A percentile compares a stretch with the other conserved stretches of the same genome.
Conservation (phyloP, 2,113 vertebrate species). For the Sardina pilchardus region DNA sequence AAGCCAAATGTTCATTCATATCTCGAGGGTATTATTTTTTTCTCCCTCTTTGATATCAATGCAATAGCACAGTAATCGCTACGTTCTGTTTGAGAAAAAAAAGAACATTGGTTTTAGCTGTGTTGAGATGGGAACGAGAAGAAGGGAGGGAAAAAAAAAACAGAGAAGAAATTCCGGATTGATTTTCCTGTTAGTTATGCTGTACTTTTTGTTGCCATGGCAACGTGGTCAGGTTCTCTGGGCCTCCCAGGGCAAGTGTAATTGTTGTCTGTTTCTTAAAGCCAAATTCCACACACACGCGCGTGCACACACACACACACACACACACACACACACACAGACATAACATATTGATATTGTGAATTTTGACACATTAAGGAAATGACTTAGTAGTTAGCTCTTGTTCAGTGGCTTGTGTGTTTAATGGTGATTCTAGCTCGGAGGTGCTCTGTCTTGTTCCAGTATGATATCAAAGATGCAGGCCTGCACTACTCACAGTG, state of each 20-base stretch:
- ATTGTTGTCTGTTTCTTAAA: constrained; percentile 75
- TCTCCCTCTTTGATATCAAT: not conserved
- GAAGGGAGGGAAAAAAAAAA: constrained; percentile 50
- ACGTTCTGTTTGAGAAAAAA: not conserved
- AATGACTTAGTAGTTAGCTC: too few species aligned
- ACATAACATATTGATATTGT: too few species aligned
- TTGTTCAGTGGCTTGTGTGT: too few species aligned
- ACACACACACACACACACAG: constrained; percentile 24
- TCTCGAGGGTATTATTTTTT: not conserved
- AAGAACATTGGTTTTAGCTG: not conserved
- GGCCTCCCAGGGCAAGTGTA: constrained; percentile 79
- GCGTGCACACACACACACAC: constrained; percentile 30
- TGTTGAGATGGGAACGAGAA: constrained; percentile 28
- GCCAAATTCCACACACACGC: constrained; percentile 57
- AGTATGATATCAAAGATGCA: not conserved
- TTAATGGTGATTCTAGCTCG: too few species aligned
- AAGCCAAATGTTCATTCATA: not conserved
- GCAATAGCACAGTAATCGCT: not conserved
- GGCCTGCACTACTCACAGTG: not conserved
- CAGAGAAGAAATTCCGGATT: constrained; percentile 71
- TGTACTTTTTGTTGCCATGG: constrained; percentile 79
- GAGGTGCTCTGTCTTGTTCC: too few species aligned
- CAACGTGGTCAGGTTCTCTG: constrained; percentile 77
- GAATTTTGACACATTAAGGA: too few species aligned
- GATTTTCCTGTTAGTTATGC: constrained; percentile 77